A percentile compares a stretch with the other conserved stretches of the same genome.
These are phyloP conservation scores for Macrobrachium rosenbergii DNA, from an alignment of 1,140 invertebrate genomes.

Conservation along the genomic window DNA sequence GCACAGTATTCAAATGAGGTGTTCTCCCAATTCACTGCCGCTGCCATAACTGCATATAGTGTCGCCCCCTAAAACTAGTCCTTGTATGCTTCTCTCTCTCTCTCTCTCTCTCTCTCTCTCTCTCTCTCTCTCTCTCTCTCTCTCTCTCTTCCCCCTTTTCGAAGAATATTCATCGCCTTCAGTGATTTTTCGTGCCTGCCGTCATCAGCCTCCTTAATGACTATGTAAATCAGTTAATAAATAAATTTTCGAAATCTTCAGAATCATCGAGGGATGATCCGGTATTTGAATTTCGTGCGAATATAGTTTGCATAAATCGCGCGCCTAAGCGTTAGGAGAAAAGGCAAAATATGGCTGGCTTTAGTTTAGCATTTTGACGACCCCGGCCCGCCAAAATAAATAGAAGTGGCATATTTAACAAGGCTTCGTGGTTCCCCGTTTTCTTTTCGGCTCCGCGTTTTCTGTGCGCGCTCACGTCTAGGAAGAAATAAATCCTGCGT, in stretches of 20 bases:
- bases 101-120: no score
- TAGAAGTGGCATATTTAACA: no score
- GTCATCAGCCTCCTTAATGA: conserved; percentile 1
- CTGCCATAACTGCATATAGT: no score
- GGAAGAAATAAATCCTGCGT: no score
- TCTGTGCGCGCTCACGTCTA: no score
- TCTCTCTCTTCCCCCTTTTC: not conserved
- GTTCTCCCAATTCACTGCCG: no score
- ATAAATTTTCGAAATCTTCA: conserved; percentile 22
- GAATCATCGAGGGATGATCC: conserved; percentile 25
- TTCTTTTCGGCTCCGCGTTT: no score
- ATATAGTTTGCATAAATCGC: conserved; percentile 17
- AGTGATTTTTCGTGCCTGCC: not conserved
- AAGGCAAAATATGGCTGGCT: conserved; percentile 25
- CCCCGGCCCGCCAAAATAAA: not conserved
- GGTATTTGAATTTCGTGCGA: conserved; percentile 23
- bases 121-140: no score
- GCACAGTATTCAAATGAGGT: no score
- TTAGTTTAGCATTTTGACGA: conserved; percentile 23
- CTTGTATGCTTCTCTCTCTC: no score
- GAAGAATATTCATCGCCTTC: not conserved
- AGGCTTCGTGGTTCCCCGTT: no score
- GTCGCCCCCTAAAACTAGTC: no score
- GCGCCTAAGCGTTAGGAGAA: conserved; percentile 4
- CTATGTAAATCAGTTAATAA: conserved; percentile 26